phyloP scores from a whole-genome alignment of 2,113 vertebrate genomes.

The Myxocyprinus asiaticus region DNA sequence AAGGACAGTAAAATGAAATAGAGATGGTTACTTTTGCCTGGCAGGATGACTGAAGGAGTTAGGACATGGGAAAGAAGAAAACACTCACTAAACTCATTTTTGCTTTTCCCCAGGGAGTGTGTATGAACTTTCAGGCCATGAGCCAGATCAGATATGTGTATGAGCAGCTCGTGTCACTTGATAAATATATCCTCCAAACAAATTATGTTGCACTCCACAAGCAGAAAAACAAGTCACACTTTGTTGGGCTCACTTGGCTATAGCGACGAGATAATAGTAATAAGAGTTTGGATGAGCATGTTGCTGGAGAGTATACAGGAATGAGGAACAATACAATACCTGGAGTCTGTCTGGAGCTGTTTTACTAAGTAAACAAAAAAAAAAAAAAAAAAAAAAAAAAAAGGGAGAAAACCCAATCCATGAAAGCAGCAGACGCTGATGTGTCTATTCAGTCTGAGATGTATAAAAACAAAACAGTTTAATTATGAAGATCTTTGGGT shows the following conservation, averaged over 20 bases:
- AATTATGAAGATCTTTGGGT: slow-evolving; percentile 32
- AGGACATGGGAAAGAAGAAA: slow-evolving; percentile 41
- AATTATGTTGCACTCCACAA: slow-evolving; percentile 61
- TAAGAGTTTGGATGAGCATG: slow-evolving; percentile 60
- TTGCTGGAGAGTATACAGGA: slow-evolving; percentile 49
- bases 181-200: slow-evolving; percentile 64
- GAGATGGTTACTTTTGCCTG: slow-evolving; percentile 35
- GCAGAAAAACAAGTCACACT: slow-evolving; percentile 35
- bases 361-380: slow-evolving; percentile 63
- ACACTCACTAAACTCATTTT: slow-evolving; percentile 56
- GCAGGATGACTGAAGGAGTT: slow-evolving; percentile 51
- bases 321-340: slow-evolving; percentile 59
- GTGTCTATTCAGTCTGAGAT: slow-evolving; percentile 50
- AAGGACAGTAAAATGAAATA: slow-evolving; percentile 40
- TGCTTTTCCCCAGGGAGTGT: slow-evolving; percentile 56
- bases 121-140: slow-evolving; percentile 53
- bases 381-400: no score
- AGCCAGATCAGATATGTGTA: slow-evolving; percentile 69
- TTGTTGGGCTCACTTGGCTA: slow-evolving; percentile 63
- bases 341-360: slow-evolving; percentile 48
- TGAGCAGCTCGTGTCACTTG: slow-evolving; percentile 52
- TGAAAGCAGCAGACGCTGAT: slow-evolving; percentile 40
- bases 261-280: slow-evolving; percentile 62
- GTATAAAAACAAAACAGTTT: slow-evolving; percentile 32
- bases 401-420: slow-evolving; percentile 30